phyloP scores from a whole-genome alignment of 2,797 vertebrate species.

The Hyperoplus immaculatus region DNA sequence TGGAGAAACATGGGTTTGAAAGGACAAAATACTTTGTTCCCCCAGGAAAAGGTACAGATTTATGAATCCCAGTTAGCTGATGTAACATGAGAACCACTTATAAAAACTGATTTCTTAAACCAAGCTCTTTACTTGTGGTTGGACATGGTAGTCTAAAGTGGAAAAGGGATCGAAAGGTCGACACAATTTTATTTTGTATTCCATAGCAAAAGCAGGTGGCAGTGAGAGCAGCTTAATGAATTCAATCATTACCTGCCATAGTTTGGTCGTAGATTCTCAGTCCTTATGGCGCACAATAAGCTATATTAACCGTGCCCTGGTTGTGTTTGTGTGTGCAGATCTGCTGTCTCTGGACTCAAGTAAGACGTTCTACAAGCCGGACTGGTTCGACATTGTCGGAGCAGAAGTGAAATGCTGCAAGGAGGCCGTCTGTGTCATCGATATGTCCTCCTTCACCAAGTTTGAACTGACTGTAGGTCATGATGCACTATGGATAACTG shows the following conservation, averaged over 20 bases:
- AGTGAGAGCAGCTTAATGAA: neutral
- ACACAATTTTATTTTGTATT: neutral
- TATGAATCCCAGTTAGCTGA: too few species aligned
- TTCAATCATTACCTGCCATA: neutral
- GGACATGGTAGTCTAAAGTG: neutral
- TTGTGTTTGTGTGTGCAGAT: conserved; percentile 80
- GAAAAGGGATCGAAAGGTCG: neutral
- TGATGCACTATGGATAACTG: neutral
- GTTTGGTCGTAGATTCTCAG: neutral
- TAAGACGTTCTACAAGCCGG: conserved; percentile 99
- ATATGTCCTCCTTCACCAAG: conserved; percentile 99
- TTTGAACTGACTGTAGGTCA: conserved; percentile 97
- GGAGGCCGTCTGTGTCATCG: conserved; percentile 97
- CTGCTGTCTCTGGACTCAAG: conserved; percentile 95
- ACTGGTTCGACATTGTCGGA: conserved; percentile 99
- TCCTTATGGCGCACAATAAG: neutral
- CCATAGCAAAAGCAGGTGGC: too few species aligned
- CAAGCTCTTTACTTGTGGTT: neutral
- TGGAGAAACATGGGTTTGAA: conserved; percentile 99
- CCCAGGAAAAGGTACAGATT: conserved; percentile 90
- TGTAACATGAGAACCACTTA: neutral
- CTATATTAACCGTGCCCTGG: neutral
- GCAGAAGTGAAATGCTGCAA: conserved; percentile 98
- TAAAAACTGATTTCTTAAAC: neutral
- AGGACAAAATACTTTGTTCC: conserved; percentile 97